phyloP scores from a whole-genome alignment of 2,113 vertebrate genomes.

The Chloropsis cyanopogon region DNA sequence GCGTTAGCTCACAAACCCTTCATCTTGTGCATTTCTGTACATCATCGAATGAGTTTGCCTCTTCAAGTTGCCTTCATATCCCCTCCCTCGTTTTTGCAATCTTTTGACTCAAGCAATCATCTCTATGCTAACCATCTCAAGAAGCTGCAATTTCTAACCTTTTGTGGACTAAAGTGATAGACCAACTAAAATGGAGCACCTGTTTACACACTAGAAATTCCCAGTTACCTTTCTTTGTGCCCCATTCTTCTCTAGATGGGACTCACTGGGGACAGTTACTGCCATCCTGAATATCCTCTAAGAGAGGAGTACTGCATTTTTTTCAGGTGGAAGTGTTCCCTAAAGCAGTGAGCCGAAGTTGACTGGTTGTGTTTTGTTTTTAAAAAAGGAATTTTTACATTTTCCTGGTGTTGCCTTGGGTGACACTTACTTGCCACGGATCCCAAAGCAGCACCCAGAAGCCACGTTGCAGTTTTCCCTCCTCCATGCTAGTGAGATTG shows the following conservation, averaged over 20 bases:
- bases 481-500: not conserved
- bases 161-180: not conserved
- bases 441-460: no score
- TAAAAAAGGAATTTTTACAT: no score
- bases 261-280: rapidly evolving
- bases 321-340: rapidly evolving
- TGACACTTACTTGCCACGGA: rapidly evolving
- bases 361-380: not conserved
- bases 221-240: no score
- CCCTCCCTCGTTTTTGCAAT: not conserved
- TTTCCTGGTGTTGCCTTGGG: not conserved
- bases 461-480: rapidly evolving
- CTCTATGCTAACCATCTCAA: not conserved
- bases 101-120: not conserved
- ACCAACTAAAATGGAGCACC: not conserved
- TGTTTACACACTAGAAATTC: not conserved
- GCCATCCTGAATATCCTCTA: not conserved
- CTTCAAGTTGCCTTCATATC: not conserved
- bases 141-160: not conserved
- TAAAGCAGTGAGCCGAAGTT: not conserved
- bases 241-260: not conserved
- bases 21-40: not conserved
- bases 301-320: not conserved
- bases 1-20: not conserved
- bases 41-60: not conserved